A percentile compares a stretch with the other conserved stretches of the same genome.
phyloP scores from a whole-genome alignment of 2,888 invertebrate genomes.

The Microctonus brassicae region DNA sequence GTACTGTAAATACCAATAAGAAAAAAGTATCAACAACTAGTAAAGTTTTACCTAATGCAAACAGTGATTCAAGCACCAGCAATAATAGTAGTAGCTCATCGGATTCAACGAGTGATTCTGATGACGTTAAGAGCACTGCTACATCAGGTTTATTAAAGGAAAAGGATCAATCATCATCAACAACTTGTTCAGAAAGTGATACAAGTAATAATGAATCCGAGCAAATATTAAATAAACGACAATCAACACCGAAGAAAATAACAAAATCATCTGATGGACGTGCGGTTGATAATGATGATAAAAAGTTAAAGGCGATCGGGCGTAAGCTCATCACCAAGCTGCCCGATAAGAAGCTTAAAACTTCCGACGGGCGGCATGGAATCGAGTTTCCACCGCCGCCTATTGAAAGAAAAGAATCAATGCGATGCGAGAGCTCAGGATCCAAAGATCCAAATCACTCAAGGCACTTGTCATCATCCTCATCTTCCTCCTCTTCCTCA shows the following conservation, averaged over 20 bases:
- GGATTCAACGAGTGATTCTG: constrained; percentile 65
- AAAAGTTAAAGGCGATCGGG: constrained; percentile 60
- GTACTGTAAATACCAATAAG: too few species aligned
- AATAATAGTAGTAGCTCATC: constrained; percentile 69
- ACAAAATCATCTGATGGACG: constrained; percentile 38
- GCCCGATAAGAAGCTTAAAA: constrained; percentile 87
- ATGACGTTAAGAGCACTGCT: constrained; percentile 58
- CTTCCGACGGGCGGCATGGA: constrained; percentile 84
- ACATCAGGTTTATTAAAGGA: constrained; percentile 35
- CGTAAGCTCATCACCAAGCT: constrained; percentile 74
- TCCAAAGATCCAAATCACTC: constrained; percentile 67
- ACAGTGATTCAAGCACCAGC: constrained; percentile 73
- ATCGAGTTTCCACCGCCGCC: constrained; percentile 79
- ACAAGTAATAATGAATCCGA: constrained; percentile 51
- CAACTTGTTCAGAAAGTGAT: constrained; percentile 64
- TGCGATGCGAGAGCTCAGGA: constrained; percentile 59
- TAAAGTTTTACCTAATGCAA: constrained; percentile 72
- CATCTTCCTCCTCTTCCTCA: constrained; percentile 61
- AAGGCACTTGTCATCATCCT: constrained; percentile 57
- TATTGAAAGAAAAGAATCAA: constrained; percentile 83
- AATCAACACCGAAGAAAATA: constrained; percentile 37
- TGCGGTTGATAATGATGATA: constrained; percentile 45
- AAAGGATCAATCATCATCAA: constrained; percentile 59
- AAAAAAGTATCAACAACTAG: constrained; percentile 47
- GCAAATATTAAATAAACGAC: constrained; percentile 44